Conservation (phyloP, 2,113 vertebrate species). For the Sebastes fasciatus region DNA sequence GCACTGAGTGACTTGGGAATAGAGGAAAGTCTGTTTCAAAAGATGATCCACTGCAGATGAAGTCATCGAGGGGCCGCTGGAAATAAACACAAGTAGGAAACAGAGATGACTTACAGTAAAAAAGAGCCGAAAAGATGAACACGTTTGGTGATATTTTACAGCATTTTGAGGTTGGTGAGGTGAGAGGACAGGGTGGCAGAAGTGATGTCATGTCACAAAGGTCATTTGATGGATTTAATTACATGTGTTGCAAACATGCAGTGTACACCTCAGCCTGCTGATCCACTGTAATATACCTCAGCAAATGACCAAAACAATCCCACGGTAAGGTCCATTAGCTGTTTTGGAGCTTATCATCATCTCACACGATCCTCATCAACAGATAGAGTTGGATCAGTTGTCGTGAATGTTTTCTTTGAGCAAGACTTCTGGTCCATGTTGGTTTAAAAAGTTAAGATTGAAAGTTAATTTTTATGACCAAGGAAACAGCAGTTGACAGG, state of each 20-base stretch:
- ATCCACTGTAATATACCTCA: neutral
- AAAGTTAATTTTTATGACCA: too few relatives aligned
- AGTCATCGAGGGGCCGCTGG: constrained; percentile 4
- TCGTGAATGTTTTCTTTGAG: neutral
- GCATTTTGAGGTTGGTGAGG: neutral
- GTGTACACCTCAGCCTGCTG: neutral
- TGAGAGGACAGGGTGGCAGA: neutral
- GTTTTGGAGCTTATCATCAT: neutral
- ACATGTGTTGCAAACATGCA: neutral
- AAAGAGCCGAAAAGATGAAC: neutral
- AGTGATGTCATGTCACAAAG: neutral
- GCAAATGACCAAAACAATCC: neutral
- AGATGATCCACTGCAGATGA: constrained; percentile 30
- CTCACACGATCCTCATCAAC: neutral
- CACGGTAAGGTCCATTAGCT: neutral
- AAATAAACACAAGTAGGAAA: constrained; percentile 24
- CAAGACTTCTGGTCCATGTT: too few relatives aligned
- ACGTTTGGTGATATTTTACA: neutral
- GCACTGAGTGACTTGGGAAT: constrained; percentile 32
- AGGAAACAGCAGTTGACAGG: too few relatives aligned
- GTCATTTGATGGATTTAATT: neutral
- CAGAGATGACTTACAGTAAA: neutral
- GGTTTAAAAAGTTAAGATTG: too few relatives aligned
- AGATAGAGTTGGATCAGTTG: neutral
- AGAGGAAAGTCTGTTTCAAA: constrained; percentile 42